phyloP scores from a whole-genome alignment of 2,888 invertebrate species.

The Tanypteryx hageni region DNA sequence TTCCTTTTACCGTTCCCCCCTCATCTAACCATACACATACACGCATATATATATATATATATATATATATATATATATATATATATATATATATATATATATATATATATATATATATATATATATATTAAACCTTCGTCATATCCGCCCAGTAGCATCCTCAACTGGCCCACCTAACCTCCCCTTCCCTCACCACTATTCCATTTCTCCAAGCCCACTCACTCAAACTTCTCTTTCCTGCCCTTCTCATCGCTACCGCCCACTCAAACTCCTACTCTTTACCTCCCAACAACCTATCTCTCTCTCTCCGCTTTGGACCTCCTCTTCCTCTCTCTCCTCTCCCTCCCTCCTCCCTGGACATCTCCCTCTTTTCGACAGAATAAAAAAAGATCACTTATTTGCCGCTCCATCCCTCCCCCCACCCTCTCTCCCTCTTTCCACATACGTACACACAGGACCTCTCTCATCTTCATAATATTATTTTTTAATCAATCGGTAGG shows the following conservation, averaged over 20 bases:
- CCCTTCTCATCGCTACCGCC: too few species aligned
- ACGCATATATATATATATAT: background rate
- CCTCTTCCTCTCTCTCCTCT: background rate
- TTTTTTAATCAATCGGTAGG: slow-evolving; percentile 59
- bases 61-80: background rate
- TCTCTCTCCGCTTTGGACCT: background rate
- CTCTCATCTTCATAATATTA: slow-evolving; percentile 57
- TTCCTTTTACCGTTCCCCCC: background rate
- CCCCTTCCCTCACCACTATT: background rate
- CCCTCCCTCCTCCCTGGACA: background rate
- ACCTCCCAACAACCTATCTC: too few species aligned
- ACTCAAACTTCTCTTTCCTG: background rate
- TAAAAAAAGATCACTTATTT: slow-evolving; percentile 1
- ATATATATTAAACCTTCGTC: too few species aligned
- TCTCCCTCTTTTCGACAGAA: background rate
- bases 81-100: background rate
- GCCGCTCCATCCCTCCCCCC: slow-evolving; percentile 3
- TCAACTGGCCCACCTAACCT: background rate
- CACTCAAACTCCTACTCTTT: too few species aligned
- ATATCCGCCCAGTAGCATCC: background rate
- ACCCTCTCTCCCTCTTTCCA: background rate
- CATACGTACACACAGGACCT: background rate
- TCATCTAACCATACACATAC: too few species aligned
- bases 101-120: background rate
- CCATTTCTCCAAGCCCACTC: background rate